Percentiles rank a stretch among this genome's conserved stretches.
Conservation (phyloP, 2,113 vertebrate species). For the Ictidomys tridecemlineatus region DNA sequence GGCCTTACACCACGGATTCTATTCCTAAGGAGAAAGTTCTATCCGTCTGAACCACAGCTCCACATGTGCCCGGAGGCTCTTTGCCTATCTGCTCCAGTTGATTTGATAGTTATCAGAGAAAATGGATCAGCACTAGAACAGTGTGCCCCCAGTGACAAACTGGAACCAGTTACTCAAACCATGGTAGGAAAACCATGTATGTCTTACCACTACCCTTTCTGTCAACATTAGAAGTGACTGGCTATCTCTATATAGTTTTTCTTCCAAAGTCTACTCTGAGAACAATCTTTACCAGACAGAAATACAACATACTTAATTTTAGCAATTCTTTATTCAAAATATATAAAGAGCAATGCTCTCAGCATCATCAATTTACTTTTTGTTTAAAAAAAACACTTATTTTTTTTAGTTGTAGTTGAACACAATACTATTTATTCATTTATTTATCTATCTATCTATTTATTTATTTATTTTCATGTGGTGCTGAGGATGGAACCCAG, state of each 20-base stretch:
- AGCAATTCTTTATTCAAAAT: not conserved
- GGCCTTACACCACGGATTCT: slow-evolving; percentile 34
- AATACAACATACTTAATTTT: not conserved
- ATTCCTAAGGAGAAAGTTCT: slow-evolving; percentile 39
- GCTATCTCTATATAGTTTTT: not conserved
- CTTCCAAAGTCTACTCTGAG: not conserved
- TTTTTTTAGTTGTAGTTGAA: too few species aligned
- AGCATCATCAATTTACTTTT: not conserved
- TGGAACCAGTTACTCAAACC: not conserved
- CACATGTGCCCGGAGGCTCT: slow-evolving; percentile 62
- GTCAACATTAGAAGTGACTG: not conserved
- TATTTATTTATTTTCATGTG: too few species aligned
- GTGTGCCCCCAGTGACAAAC: slow-evolving; percentile 9
- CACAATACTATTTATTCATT: too few species aligned
- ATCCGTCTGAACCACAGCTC: slow-evolving; percentile 51
- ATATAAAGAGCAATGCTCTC: not conserved
- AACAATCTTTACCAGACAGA: not conserved
- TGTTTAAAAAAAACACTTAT: too few species aligned
- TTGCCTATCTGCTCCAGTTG: slow-evolving; percentile 51
- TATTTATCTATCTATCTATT: too few species aligned
- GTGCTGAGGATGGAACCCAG: too few species aligned
- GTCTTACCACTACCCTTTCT: not conserved
- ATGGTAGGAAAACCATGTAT: not conserved
- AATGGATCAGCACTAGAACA: slow-evolving; percentile 34
- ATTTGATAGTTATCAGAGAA: slow-evolving; percentile 63